Percentiles rank a stretch among this genome's conserved stretches.
Evolutionary conservation across 2,797 vertebrate genomes (phyloP).

Genomic region (Furcifer pardalis): DNA sequence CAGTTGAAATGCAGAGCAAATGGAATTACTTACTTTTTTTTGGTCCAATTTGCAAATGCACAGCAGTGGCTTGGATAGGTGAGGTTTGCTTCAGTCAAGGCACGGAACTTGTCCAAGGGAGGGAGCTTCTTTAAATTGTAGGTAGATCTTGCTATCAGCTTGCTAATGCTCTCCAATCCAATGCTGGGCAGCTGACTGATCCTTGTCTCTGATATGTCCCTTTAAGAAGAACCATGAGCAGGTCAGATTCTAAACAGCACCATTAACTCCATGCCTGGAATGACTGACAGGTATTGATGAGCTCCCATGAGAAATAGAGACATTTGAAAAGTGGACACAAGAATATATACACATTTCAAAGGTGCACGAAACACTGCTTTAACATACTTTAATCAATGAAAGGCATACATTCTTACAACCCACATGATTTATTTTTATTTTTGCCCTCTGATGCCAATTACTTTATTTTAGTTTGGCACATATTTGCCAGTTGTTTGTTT

Average conservation of each 20-base stretch:
- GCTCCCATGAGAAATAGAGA: not conserved
- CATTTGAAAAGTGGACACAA: not conserved
- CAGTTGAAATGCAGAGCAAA: not conserved
- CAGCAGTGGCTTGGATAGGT: slow-evolving; percentile 97
- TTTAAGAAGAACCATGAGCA: slow-evolving; percentile 68
- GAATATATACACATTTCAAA: too few species aligned
- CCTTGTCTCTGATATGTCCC: slow-evolving; percentile 91
- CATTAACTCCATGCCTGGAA: not conserved
- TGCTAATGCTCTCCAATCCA: slow-evolving; percentile 86
- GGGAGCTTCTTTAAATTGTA: slow-evolving; percentile 91
- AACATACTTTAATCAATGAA: not conserved
- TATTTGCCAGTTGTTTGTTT: too few species aligned
- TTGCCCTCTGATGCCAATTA: too few species aligned
- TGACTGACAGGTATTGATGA: not conserved
- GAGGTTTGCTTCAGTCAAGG: slow-evolving; percentile 87
- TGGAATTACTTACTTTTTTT: slow-evolving; percentile 75
- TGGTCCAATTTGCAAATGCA: slow-evolving; percentile 89
- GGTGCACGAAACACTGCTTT: too few species aligned
- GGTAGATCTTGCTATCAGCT: slow-evolving; percentile 82
- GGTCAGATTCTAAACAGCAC: slow-evolving; percentile 6
- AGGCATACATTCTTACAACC: not conserved
- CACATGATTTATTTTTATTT: not conserved
- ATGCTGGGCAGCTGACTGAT: slow-evolving; percentile 83
- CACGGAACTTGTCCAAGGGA: slow-evolving; percentile 82
- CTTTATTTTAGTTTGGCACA: too few species aligned